Percentiles rank a stretch among this genome's conserved stretches.
Conservation (phyloP, 1,140 invertebrate genomes). For the Drosophila punjabiensis region DNA sequence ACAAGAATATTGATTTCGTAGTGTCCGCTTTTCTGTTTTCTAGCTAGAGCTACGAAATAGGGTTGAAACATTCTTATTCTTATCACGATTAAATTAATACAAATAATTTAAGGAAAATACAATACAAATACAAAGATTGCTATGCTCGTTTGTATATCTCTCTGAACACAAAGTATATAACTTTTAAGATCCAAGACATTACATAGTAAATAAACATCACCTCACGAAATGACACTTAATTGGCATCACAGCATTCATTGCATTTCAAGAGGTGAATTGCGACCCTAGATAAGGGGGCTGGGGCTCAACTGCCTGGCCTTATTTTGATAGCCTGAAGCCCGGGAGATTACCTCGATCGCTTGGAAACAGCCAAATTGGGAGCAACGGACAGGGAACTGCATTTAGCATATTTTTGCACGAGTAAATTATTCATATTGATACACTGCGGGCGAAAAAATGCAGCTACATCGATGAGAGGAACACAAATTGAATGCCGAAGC, state of each 20-base stretch:
- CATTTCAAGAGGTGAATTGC: constrained; percentile 12
- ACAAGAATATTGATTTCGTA: too few relatives aligned
- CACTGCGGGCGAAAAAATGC: background rate
- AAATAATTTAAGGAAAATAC: background rate
- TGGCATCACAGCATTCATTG: background rate
- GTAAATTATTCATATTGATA: constrained; percentile 10
- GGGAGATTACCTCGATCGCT: too few relatives aligned
- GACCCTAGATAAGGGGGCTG: constrained; percentile 24
- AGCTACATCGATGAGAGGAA: background rate
- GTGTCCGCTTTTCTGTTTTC: too few relatives aligned
- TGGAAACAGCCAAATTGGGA: too few relatives aligned
- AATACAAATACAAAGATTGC: background rate
- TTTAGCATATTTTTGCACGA: background rate
- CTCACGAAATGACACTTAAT: background rate
- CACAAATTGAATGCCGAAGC: constrained; percentile 27
- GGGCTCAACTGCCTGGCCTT: constrained; percentile 19
- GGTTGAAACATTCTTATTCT: too few relatives aligned
- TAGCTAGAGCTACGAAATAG: too few relatives aligned
- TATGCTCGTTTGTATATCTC: background rate
- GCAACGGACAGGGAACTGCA: constrained; percentile 20
- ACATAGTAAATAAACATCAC: background rate
- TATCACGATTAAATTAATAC: background rate
- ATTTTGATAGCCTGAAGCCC: constrained; percentile 33
- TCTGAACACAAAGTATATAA: too few relatives aligned
- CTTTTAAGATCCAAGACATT: background rate